Evolutionary conservation across 2,888 invertebrate species (phyloP).

Genomic region (Mayetiola destructor): DNA sequence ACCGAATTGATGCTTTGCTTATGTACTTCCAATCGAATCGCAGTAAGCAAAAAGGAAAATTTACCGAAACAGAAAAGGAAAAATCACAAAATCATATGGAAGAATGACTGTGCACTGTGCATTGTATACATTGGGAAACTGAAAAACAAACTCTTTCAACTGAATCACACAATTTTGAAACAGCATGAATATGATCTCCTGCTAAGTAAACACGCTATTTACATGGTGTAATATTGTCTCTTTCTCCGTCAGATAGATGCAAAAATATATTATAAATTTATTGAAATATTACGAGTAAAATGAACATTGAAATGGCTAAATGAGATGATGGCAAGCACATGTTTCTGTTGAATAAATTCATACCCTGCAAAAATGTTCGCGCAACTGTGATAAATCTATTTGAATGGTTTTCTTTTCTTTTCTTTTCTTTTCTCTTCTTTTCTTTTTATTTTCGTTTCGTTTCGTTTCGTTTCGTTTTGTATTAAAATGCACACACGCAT

Average conservation of each 20-base stretch:
- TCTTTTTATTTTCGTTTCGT: too few species aligned
- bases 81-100: too few species aligned
- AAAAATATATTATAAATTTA: not conserved
- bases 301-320: too few species aligned
- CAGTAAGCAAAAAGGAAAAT: too few species aligned
- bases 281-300: not conserved
- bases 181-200: conserved; percentile 16
- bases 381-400: conserved; percentile 7
- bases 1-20: too few species aligned
- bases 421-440: too few species aligned
- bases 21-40: too few species aligned
- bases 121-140: not conserved
- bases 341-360: not conserved
- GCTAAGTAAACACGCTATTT: conserved; percentile 17
- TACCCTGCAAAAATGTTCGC: not conserved
- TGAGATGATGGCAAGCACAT: too few species aligned
- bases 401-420: not conserved
- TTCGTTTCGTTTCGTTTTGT: too few species aligned
- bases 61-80: too few species aligned
- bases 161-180: not conserved
- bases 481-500: too few species aligned
- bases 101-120: not conserved
- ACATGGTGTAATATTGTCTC: conserved; percentile 14
- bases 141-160: not conserved
- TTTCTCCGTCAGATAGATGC: not conserved